Evolutionary conservation across 2,797 vertebrate species (phyloP).

Genomic region (Megaceryle alcyon): DNA sequence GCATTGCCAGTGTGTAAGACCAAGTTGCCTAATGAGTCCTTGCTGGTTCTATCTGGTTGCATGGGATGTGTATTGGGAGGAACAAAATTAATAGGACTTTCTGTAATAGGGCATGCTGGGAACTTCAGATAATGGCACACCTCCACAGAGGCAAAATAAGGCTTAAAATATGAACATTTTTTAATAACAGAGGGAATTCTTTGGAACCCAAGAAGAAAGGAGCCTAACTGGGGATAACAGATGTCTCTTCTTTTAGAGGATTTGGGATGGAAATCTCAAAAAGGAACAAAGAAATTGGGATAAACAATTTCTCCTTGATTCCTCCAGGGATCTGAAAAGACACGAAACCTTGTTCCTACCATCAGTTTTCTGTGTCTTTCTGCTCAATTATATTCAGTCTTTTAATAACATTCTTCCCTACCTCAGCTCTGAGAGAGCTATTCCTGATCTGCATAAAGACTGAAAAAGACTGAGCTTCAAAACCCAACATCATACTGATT

Average conservation of each 20-base stretch:
- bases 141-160: not conserved
- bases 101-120: not conserved
- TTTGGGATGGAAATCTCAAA: not conserved
- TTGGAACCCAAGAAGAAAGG: conserved; percentile 26
- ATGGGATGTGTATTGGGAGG: not conserved
- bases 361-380: conserved; percentile 16
- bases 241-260: not conserved
- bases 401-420: conserved; percentile 5
- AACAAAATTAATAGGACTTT: not conserved
- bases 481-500: not conserved
- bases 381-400: conserved; percentile 22
- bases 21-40: not conserved
- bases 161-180: not conserved
- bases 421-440: not conserved
- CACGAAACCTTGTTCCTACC: not conserved
- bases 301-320: conserved; percentile 55
- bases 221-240: not conserved
- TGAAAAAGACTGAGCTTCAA: conserved; percentile 30
- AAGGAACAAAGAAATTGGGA: not conserved
- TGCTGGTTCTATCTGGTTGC: not conserved
- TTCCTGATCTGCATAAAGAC: not conserved
- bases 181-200: not conserved
- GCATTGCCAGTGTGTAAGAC: not conserved
- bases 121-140: not conserved
- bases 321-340: not conserved